Conservation (phyloP, 2,113 vertebrate genomes). For the Lophotis ruficrista region DNA sequence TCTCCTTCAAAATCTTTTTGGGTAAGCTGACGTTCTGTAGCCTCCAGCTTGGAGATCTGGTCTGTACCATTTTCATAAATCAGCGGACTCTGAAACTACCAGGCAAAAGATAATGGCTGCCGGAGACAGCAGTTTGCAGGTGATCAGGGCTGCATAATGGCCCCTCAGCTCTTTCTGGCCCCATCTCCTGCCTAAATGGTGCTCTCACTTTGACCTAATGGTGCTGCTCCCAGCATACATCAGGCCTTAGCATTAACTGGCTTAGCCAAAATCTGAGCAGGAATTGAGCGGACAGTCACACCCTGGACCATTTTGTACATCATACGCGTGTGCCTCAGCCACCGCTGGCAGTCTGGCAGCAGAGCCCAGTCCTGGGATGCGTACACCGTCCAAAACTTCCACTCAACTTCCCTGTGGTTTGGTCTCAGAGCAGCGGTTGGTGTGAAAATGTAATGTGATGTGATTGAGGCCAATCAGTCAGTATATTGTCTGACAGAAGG, state of each 20-base stretch:
- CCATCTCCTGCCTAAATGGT: background rate
- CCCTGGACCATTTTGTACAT: background rate
- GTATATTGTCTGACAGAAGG: background rate
- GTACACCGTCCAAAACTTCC: rapidly evolving
- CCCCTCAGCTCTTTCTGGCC: background rate
- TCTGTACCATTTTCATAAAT: background rate
- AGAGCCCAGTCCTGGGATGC: background rate
- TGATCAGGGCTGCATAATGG: too few relatives aligned
- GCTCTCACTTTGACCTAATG: background rate
- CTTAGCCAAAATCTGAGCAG: background rate
- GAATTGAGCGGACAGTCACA: background rate
- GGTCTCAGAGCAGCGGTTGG: background rate
- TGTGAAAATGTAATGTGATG: background rate
- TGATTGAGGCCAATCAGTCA: background rate
- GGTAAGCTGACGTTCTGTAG: background rate
- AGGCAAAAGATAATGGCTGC: background rate
- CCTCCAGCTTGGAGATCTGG: background rate
- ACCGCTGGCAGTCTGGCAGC: background rate
- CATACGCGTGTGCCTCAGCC: rapidly evolving
- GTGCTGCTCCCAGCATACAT: background rate
- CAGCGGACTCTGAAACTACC: background rate
- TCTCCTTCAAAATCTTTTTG: background rate
- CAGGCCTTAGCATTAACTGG: background rate
- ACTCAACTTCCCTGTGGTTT: background rate
- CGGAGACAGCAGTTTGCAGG: background rate